These are phyloP conservation scores for Turdus rufiventris DNA, from an alignment of 2,113 vertebrate species.

Conservation along the genomic window DNA sequence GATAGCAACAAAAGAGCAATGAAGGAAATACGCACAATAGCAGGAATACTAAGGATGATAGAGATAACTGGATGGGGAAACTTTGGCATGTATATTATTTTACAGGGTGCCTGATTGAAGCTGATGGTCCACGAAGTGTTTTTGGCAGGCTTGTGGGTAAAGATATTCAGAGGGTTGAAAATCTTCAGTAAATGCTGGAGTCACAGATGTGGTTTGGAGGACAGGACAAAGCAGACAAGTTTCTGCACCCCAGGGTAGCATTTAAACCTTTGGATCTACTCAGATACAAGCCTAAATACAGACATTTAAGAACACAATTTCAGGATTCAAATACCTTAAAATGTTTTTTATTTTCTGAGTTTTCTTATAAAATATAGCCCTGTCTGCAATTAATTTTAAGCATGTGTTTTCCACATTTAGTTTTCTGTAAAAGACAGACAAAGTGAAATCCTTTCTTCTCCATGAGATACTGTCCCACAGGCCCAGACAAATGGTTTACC, in stretches of 20 bases:
- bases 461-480: neutral
- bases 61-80: neutral
- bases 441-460: neutral
- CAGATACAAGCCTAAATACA: neutral
- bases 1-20: neutral
- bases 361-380: neutral
- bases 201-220: neutral
- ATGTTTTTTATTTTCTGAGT: neutral
- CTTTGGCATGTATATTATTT: neutral
- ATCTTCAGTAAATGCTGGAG: neutral
- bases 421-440: neutral
- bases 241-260: neutral
- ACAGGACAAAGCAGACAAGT: neutral
- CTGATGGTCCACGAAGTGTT: neutral
- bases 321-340: neutral
- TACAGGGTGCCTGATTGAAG: neutral
- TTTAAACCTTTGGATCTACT: neutral
- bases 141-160: neutral
- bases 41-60: neutral
- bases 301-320: neutral
- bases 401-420: neutral
- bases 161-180: neutral
- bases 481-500: neutral
- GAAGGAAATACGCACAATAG: neutral
- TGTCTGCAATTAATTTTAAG: neutral